A percentile compares a stretch with the other conserved stretches of the same genome.
phyloP scores from a whole-genome alignment of 92 coral and sea anemone species.

The Umimayanthus chanpuru region DNA sequence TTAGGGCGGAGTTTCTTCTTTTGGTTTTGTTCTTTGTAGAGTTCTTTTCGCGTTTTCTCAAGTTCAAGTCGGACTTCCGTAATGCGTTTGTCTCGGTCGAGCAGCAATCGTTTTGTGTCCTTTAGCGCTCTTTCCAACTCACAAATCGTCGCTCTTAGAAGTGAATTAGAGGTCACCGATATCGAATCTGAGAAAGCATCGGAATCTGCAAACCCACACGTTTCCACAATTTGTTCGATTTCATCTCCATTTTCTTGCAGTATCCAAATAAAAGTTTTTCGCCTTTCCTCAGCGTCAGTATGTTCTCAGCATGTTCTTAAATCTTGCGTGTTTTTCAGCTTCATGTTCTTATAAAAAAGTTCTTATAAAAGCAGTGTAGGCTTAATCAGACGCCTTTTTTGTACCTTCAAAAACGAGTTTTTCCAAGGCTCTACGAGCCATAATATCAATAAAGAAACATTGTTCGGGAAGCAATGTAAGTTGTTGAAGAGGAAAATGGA shows the following conservation, averaged over 20 bases:
- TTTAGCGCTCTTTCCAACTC: slow-evolving; percentile 91
- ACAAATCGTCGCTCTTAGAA: slow-evolving; percentile 86
- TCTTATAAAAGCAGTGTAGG: too few relatives aligned
- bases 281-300: too few relatives aligned
- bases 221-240: neutral
- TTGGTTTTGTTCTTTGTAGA: slow-evolving; percentile 80
- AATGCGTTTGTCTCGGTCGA: slow-evolving; percentile 88
- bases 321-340: too few relatives aligned
- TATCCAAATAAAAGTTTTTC: too few relatives aligned
- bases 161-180: slow-evolving; percentile 78
- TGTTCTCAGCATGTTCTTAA: too few relatives aligned
- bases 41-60: slow-evolving; percentile 85
- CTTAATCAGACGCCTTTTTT: too few relatives aligned
- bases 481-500: too few relatives aligned
- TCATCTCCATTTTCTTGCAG: slow-evolving; percentile 40
- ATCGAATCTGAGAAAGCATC: slow-evolving; percentile 67
- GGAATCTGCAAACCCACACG: slow-evolving; percentile 14
- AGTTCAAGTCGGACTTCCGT: slow-evolving; percentile 74
- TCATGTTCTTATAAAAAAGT: too few relatives aligned
- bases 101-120: slow-evolving; percentile 80
- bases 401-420: too few relatives aligned
- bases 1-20: slow-evolving; percentile 66
- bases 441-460: too few relatives aligned
- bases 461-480: too few relatives aligned
- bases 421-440: too few relatives aligned